These are phyloP conservation scores for Avahi laniger DNA, from an alignment of 2,797 vertebrate genomes.

Conservation along the genomic window DNA sequence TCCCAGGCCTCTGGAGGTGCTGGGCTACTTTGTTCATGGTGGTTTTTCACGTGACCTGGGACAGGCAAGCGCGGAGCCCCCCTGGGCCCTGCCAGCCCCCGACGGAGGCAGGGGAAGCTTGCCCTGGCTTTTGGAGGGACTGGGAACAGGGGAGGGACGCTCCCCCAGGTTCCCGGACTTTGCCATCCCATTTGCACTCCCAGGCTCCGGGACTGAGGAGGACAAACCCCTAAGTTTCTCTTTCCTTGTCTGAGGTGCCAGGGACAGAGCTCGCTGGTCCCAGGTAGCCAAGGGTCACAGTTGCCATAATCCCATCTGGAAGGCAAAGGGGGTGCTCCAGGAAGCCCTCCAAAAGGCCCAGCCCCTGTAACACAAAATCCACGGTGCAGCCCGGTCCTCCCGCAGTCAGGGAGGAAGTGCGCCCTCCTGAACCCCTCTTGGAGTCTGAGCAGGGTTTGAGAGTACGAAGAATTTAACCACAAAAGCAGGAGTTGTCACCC, in stretches of 20 bases:
- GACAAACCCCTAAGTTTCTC: neutral
- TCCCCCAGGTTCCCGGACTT: rapidly evolving
- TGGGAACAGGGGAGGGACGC: rapidly evolving
- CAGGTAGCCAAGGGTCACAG: rapidly evolving
- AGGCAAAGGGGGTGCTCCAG: neutral
- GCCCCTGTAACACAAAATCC: neutral
- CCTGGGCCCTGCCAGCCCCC: neutral
- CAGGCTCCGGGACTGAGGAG: neutral
- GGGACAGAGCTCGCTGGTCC: neutral
- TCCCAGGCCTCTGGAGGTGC: rapidly evolving
- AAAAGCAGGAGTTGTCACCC: rapidly evolving
- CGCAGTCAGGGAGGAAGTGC: rapidly evolving
- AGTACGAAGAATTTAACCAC: too few relatives aligned
- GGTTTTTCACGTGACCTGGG: neutral
- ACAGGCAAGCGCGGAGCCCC: rapidly evolving
- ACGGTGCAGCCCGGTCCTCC: neutral
- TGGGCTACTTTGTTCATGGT: rapidly evolving
- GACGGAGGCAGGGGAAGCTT: rapidly evolving
- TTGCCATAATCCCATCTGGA: neutral
- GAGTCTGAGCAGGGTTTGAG: rapidly evolving
- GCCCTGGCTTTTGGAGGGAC: rapidly evolving
- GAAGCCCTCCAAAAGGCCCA: neutral
- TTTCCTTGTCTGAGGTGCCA: neutral
- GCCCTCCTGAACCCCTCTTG: neutral
- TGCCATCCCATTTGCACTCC: neutral